Base-by-base conservation (phyloP, 2,113 vertebrate species). In the Setophaga coronata region DNA sequence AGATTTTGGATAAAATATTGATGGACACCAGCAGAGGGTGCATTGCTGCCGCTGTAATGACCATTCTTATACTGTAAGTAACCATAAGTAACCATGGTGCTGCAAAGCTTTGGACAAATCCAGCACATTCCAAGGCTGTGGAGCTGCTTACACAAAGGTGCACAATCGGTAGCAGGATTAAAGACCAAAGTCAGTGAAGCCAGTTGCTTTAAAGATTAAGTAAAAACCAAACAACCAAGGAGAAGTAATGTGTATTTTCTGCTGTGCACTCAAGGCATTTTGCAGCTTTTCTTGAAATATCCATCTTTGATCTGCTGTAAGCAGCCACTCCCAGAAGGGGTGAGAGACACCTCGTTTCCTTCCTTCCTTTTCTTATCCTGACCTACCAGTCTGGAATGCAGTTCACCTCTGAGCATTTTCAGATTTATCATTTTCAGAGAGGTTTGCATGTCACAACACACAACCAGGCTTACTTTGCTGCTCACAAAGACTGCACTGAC, bases 1-100 rank as follows among this genome's bases (percentile, higher is more conserved):
- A 67, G 40, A 48, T 28, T 65, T 85, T 18, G 29, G 36, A 24
- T 56, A 78, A 90, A 90, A 85, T 90, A 54, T 40, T 14, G 66
- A 57, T 11, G 89, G 66, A 58, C 40, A 61, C 97, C 97, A 97
- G 95, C 94, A 98, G 97, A 87, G 97, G 98, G 98, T 90, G 97
- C 96, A 95, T 97, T 85, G 82, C 64, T 95, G 94, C 96, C 96
- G 69, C 81, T 78, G 8, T 54, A 65, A 58, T 48, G 77, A 45
- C 33, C 5, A 10, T 40, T 78, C 50, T 82, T 82, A 80, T 14
- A 3, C 9, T 38, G 12, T 10, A 72, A 85, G 6, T 34, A 67
- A 70, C 57, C 18, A 2, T 9, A 65, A 79, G 2, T 36, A 69
- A 71, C 76, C 50, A 7, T 5, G 15, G 31, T 43, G 56, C 7